These are phyloP conservation scores for Zoroaster sp. DNA, from an alignment of 53 echinoderm and acorn worm species.

Conservation along the genomic window DNA sequence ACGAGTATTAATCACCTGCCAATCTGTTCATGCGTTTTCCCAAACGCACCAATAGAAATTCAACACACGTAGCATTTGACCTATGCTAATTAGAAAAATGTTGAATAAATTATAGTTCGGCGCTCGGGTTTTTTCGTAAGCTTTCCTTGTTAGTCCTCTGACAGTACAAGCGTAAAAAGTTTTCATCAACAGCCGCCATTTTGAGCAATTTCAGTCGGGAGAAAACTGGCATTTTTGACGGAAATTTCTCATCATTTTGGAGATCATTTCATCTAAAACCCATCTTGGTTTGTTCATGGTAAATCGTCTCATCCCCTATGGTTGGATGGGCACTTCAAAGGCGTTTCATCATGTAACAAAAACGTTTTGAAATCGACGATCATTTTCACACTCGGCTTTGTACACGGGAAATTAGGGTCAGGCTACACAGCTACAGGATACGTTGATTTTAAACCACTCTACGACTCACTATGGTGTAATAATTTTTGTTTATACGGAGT, in stretches of 20 bases:
- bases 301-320: constrained; percentile 13
- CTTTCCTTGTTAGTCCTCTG: constrained; percentile 95
- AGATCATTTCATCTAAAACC: constrained; percentile 64
- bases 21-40: constrained; percentile 56
- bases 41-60: constrained; percentile 37
- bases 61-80: constrained; percentile 31
- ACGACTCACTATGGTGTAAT: neutral
- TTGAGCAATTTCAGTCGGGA: constrained; percentile 86
- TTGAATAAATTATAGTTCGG: constrained; percentile 90
- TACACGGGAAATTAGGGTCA: constrained; percentile 62
- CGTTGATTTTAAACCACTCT: constrained; percentile 37
- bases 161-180: constrained; percentile 96
- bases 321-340: constrained; percentile 22
- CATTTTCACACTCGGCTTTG: constrained; percentile 59
- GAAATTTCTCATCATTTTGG: constrained; percentile 78
- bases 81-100: constrained; percentile 84
- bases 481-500: constrained; percentile 48
- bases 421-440: constrained; percentile 41
- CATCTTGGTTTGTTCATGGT: constrained; percentile 16
- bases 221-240: constrained; percentile 78
- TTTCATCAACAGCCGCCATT: constrained; percentile 99
- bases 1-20: constrained; percentile 75
- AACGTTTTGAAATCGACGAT: constrained; percentile 59
- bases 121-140: constrained; percentile 93
- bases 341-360: constrained; percentile 61